Evolutionary conservation across 2,888 invertebrate genomes (phyloP).

Genomic region (Drosophila niveifrons): DNA sequence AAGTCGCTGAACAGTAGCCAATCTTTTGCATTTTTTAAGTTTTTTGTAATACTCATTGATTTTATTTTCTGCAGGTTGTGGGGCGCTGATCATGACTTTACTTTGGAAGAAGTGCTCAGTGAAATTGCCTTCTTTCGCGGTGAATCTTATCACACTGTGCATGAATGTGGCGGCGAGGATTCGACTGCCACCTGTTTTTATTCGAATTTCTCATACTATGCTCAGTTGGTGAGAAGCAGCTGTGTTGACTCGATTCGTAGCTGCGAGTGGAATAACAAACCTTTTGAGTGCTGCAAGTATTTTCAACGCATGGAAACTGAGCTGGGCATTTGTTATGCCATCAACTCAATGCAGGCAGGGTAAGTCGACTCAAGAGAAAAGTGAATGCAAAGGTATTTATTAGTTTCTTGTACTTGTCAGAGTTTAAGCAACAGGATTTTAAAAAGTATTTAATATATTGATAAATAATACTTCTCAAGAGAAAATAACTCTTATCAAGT

Average conservation of each 20-base stretch:
- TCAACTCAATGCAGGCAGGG: constrained; percentile 88
- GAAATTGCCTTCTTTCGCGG: constrained; percentile 90
- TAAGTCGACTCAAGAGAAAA: constrained; percentile 24
- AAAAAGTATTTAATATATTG: no score
- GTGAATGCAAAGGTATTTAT: no score
- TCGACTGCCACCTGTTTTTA: constrained; percentile 87
- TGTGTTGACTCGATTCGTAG: constrained; percentile 87
- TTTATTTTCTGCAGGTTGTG: constrained; percentile 86
- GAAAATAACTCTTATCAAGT: no score
- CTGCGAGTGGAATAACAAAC: constrained; percentile 87
- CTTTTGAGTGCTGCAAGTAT: constrained; percentile 89
- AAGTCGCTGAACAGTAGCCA: constrained; percentile 88
- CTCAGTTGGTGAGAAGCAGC: constrained; percentile 87
- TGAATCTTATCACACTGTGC: constrained; percentile 88
- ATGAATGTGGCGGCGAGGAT: constrained; percentile 87
- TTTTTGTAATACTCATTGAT: not conserved
- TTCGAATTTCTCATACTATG: constrained; percentile 88
- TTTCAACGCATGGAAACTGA: constrained; percentile 89
- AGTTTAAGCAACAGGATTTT: no score
- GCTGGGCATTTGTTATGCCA: constrained; percentile 88
- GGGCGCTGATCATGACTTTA: constrained; percentile 89
- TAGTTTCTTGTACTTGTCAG: no score
- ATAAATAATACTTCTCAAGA: no score
- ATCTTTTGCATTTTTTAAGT: not conserved
- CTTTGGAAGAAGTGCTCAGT: constrained; percentile 89